A percentile compares a stretch with the other conserved stretches of the same genome.
Conservation (phyloP, 2,888 invertebrate species). For the Allygus modestus region DNA sequence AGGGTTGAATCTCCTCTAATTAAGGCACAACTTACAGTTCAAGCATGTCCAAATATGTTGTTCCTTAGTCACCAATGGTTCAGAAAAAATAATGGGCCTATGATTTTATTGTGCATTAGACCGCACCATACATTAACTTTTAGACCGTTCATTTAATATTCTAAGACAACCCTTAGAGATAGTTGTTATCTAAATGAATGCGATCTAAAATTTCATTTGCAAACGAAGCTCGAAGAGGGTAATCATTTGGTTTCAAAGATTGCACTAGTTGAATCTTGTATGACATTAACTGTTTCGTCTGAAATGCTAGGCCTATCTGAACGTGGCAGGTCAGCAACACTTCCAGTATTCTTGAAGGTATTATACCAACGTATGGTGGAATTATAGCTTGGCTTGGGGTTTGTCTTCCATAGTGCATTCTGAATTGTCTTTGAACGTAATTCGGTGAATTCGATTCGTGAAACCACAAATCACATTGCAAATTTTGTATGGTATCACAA, state of each 20-base stretch:
- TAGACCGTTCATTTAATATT: not conserved
- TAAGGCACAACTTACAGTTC: constrained; percentile 13
- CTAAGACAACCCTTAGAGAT: constrained; percentile 10
- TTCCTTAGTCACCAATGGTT: constrained; percentile 4
- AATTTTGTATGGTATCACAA: not conserved
- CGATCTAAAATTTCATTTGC: constrained; percentile 8
- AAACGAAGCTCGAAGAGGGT: not conserved
- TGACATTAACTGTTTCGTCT: constrained; percentile 14
- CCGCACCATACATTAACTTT: constrained; percentile 33
- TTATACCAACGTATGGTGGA: constrained; percentile 5
- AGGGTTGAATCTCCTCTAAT: constrained; percentile 18
- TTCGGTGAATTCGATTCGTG: not conserved
- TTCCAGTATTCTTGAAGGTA: constrained; percentile 14
- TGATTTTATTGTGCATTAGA: constrained; percentile 6
- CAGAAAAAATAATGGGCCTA: constrained; percentile 9
- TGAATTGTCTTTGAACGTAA: not conserved
- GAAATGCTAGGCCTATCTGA: constrained; percentile 32
- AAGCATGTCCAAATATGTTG: constrained; percentile 9
- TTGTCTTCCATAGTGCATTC: not conserved
- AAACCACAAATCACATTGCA: not conserved
- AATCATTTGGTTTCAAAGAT: constrained; percentile 33
- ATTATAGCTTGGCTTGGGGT: not conserved
- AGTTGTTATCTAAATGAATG: not conserved
- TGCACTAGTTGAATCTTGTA: not conserved
- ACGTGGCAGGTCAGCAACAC: not conserved